A percentile compares a stretch with the other conserved stretches of the same genome.
Evolutionary conservation across 1,140 invertebrate species (phyloP).

Genomic region (Aradophagus sp.): DNA sequence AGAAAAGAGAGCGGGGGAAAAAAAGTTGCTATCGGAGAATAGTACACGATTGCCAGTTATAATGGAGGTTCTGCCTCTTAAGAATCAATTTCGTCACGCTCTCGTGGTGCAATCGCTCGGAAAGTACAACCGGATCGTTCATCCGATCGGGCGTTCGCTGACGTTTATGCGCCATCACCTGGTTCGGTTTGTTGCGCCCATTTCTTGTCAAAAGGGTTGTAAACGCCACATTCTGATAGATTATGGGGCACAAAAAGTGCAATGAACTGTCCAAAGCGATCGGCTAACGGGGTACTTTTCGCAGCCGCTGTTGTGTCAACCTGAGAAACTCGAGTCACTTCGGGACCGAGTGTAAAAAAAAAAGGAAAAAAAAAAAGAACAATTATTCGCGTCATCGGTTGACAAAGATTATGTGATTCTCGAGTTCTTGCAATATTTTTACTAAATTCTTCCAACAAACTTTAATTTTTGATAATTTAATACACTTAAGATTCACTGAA

Average conservation of each 20-base stretch:
- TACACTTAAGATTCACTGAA: too few relatives aligned
- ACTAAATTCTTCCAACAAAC: too few relatives aligned
- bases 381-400: background rate
- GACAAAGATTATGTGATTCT: too few relatives aligned
- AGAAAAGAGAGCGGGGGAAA: too few relatives aligned
- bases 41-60: slow-evolving; percentile 37
- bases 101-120: slow-evolving; percentile 61
- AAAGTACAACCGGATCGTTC: slow-evolving; percentile 60
- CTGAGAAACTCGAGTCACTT: slow-evolving; percentile 16
- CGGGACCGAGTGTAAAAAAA: too few relatives aligned
- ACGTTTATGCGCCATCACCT: slow-evolving; percentile 63
- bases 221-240: slow-evolving; percentile 56
- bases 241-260: slow-evolving; percentile 61
- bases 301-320: slow-evolving; percentile 21
- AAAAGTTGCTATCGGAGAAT: slow-evolving; percentile 27
- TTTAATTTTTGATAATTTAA: too few relatives aligned
- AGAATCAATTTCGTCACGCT: slow-evolving; percentile 61
- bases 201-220: slow-evolving; percentile 65
- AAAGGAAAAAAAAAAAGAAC: too few relatives aligned
- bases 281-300: slow-evolving; percentile 19
- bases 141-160: slow-evolving; percentile 45
- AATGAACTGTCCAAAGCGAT: slow-evolving; percentile 46
- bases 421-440: too few relatives aligned
- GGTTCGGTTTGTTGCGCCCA: slow-evolving; percentile 61
- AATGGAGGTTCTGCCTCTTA: slow-evolving; percentile 31